Evolutionary conservation across 1,140 invertebrate genomes (phyloP).

Genomic region (Pachypsylla venusta): DNA sequence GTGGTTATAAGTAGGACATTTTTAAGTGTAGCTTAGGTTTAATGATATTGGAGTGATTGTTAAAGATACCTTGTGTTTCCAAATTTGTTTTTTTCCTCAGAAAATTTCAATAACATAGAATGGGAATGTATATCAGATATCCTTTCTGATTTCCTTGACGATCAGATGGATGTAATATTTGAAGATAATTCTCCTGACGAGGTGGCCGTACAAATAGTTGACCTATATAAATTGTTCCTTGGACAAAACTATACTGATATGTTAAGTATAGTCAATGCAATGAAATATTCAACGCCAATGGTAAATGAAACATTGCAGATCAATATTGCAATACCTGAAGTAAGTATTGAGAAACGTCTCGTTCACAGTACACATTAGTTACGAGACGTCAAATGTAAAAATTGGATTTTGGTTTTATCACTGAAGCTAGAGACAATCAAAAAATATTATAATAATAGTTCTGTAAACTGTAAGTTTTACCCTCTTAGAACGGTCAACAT

Average conservation of each 20-base stretch:
- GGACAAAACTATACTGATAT: not conserved
- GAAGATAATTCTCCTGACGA: slow-evolving; percentile 6
- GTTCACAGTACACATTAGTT: no score
- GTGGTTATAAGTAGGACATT: no score
- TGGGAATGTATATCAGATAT: slow-evolving; percentile 1
- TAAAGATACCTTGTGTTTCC: no score
- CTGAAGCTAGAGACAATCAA: no score
- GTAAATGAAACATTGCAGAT: not conserved
- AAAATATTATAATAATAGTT: no score
- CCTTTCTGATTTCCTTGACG: not conserved
- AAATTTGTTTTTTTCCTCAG: not conserved
- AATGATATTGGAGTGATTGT: no score
- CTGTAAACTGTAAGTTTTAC: no score
- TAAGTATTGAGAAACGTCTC: no score
- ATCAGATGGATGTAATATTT: slow-evolving; percentile 1
- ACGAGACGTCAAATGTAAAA: no score
- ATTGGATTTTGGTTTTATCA: no score
- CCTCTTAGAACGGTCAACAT: no score
- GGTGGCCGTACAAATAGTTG: slow-evolving; percentile 1
- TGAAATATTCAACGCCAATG: not conserved
- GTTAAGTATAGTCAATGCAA: not conserved
- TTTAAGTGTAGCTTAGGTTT: no score
- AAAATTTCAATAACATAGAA: not conserved
- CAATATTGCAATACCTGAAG: not conserved
- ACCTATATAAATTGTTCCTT: not conserved